phyloP scores from a whole-genome alignment of 2,113 vertebrate species.

The Hypocryptadius cinnamomeus region DNA sequence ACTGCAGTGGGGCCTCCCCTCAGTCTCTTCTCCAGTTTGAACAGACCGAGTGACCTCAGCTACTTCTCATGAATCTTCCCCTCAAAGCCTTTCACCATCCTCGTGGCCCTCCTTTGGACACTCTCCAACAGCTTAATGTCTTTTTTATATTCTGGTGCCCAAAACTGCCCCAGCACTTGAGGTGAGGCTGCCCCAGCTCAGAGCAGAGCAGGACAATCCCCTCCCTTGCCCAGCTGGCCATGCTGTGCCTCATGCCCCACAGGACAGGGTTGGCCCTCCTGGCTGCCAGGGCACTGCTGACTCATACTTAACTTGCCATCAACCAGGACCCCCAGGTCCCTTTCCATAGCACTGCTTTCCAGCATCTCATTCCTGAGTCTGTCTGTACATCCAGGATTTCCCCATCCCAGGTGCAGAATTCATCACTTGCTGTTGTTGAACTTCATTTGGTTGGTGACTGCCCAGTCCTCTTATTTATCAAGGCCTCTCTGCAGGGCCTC shows the following conservation, averaged over 20 bases:
- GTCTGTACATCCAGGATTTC: neutral
- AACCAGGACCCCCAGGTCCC: neutral
- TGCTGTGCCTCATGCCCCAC: neutral
- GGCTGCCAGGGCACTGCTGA: neutral
- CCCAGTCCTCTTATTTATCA: neutral
- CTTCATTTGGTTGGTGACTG: too few species aligned
- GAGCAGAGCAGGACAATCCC: neutral
- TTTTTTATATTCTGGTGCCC: neutral
- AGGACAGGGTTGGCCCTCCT: neutral
- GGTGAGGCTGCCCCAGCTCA: rapidly evolving
- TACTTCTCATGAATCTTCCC: rapidly evolving
- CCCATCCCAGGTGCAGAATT: neutral
- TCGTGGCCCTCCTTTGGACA: neutral
- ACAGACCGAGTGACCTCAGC: neutral
- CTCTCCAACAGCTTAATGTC: neutral
- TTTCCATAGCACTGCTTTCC: neutral
- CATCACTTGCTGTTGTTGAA: neutral
- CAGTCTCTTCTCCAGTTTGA: neutral
- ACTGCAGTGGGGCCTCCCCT: too few species aligned
- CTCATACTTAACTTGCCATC: neutral
- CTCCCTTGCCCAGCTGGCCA: rapidly evolving
- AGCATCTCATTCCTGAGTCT: neutral
- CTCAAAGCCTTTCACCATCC: neutral
- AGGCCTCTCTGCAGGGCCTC: neutral
- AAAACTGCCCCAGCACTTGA: rapidly evolving